phyloP scores from a whole-genome alignment of 2,113 vertebrate genomes.

The Tapirus terrestris region DNA sequence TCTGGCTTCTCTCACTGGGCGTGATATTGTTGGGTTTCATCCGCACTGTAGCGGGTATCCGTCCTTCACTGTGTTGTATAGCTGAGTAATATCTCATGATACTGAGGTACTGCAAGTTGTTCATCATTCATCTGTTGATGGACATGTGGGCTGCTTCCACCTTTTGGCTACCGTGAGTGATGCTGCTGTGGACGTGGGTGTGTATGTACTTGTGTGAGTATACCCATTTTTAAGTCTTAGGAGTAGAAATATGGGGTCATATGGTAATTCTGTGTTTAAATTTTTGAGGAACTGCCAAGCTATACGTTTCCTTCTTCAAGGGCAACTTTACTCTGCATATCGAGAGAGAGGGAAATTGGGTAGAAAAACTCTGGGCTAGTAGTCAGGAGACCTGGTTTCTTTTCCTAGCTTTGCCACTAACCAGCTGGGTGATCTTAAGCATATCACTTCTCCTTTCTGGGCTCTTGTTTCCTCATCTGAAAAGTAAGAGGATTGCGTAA shows the following conservation, averaged over 20 bases:
- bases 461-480: not conserved
- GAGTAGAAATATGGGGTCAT: not conserved
- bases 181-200: not conserved
- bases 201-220: not conserved
- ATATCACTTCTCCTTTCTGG: not conserved
- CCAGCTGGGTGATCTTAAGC: not conserved
- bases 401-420: not conserved
- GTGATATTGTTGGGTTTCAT: not conserved
- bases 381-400: not conserved
- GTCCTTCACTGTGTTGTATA: not conserved
- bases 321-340: not conserved
- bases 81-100: not conserved
- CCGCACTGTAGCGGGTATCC: too few relatives aligned
- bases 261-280: not conserved
- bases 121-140: not conserved
- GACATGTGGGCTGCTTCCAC: not conserved
- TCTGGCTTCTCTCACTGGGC: not conserved
- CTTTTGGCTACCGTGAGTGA: accelerated
- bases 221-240: not conserved
- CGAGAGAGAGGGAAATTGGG: not conserved
- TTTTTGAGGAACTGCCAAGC: not conserved
- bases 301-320: not conserved
- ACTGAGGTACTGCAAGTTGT: not conserved
- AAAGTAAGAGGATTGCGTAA: not conserved
- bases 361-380: not conserved